phyloP scores from a whole-genome alignment of 2,888 invertebrate genomes.

The Idaea biselata region DNA sequence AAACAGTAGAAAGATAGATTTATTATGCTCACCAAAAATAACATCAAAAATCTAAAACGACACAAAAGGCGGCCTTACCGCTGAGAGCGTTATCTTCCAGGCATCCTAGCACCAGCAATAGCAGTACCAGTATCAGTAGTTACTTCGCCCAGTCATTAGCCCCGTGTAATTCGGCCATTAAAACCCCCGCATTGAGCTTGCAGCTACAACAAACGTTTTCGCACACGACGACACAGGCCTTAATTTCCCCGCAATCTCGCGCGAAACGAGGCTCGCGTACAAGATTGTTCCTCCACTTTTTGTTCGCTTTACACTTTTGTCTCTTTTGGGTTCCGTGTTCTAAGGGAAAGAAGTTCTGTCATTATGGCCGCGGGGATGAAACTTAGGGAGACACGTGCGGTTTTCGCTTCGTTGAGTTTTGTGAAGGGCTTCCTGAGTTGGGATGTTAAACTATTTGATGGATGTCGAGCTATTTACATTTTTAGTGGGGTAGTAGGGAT shows the following conservation, averaged over 20 bases:
- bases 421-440: slow-evolving; percentile 1
- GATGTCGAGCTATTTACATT: neutral
- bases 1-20: too few species aligned
- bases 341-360: slow-evolving; percentile 17
- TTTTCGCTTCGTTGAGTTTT: neutral
- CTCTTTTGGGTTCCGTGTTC: slow-evolving; percentile 6
- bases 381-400: neutral
- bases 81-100: too few species aligned
- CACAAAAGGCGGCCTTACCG: too few species aligned
- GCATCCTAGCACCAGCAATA: too few species aligned
- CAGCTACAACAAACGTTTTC: neutral
- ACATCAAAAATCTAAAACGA: too few species aligned
- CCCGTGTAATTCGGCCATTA: too few species aligned
- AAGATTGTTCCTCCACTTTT: slow-evolving; percentile 16
- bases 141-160: too few species aligned
- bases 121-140: too few species aligned
- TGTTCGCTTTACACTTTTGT: slow-evolving; percentile 15
- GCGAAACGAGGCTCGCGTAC: slow-evolving; percentile 10
- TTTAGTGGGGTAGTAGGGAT: neutral
- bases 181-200: too few species aligned
- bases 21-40: too few species aligned
- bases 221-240: slow-evolving; percentile 27
- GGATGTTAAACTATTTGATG: neutral
- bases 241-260: slow-evolving; percentile 28
- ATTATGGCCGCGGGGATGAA: slow-evolving; percentile 13